phyloP scores from a whole-genome alignment of 2,797 vertebrate species.

The Sebastes ruberrimus region DNA sequence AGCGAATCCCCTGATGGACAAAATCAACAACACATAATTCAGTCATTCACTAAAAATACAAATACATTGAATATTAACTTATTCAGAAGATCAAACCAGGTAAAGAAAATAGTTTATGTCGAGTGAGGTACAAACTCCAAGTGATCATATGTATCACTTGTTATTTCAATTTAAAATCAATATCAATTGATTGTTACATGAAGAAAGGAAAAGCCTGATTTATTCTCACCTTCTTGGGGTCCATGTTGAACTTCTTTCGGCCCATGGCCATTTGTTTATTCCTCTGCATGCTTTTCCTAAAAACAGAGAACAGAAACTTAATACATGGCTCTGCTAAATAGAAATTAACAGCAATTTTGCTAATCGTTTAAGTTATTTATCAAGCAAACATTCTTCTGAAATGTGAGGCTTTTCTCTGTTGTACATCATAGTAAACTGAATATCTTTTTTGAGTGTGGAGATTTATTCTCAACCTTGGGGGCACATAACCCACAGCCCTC shows the following conservation, averaged over 20 bases:
- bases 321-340: background rate
- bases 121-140: background rate
- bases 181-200: background rate
- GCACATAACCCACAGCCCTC: background rate
- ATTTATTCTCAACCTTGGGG: background rate
- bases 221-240: constrained; percentile 91
- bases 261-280: constrained; percentile 97
- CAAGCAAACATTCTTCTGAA: background rate
- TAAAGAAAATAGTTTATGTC: background rate
- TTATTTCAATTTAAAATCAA: background rate
- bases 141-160: background rate
- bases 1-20: constrained; percentile 89
- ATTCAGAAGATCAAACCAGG: background rate
- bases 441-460: background rate
- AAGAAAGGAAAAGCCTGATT: background rate
- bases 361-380: background rate
- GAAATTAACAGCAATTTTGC: background rate
- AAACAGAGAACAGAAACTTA: constrained; percentile 16
- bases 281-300: constrained; percentile 97
- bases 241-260: constrained; percentile 98
- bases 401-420: background rate
- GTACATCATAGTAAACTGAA: background rate
- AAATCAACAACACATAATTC: background rate
- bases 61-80: background rate
- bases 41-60: background rate